Percentiles rank a stretch among this genome's conserved stretches.
phyloP scores from a whole-genome alignment of 2,113 vertebrate genomes.

The Platysternon megacephalum region DNA sequence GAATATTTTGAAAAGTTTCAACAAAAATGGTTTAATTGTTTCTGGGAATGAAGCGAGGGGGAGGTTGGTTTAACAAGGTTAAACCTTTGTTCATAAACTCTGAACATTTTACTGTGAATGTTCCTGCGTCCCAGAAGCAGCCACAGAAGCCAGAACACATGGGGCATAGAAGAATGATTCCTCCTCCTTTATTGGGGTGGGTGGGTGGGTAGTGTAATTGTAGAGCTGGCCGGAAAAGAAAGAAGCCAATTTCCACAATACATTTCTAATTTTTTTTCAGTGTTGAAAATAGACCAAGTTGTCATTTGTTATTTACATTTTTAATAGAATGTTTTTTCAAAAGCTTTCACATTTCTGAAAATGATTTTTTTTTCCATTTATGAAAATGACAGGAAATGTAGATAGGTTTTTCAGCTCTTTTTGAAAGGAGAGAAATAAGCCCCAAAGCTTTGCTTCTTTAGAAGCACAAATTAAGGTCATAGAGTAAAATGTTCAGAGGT shows the following conservation, averaged over 20 bases:
- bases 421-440: not conserved
- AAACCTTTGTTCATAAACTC: not conserved
- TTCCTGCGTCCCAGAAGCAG: not conserved
- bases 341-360: not conserved
- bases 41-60: not conserved
- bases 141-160: not conserved
- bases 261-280: not conserved
- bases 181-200: not conserved
- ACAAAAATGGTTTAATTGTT: not conserved
- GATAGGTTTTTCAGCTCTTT: not conserved
- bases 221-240: not conserved
- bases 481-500: conserved; percentile 25
- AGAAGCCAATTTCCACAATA: not conserved
- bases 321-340: not conserved
- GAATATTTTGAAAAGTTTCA: not conserved
- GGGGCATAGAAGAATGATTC: not conserved
- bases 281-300: not conserved
- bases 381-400: not conserved
- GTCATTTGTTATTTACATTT: not conserved
- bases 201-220: not conserved
- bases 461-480: conserved; percentile 57
- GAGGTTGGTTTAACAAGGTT: not conserved
- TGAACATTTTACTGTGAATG: not conserved
- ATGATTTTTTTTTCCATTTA: accelerated
- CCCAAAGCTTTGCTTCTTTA: conserved; percentile 20